Conservation (phyloP, 1,140 invertebrate species). For the Brevipalpus yothersi region DNA sequence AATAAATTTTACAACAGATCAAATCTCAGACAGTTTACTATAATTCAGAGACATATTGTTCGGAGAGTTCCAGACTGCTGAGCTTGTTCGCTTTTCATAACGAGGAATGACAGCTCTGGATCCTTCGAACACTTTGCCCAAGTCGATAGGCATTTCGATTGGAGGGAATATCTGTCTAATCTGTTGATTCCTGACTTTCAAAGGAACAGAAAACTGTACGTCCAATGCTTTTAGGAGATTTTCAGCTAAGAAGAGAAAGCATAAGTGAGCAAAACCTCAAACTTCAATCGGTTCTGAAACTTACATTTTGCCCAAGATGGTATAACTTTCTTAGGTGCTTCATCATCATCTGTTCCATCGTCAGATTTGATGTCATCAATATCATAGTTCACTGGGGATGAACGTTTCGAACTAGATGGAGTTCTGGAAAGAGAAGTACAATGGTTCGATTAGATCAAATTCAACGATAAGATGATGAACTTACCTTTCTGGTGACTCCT, state of each 20-base stretch:
- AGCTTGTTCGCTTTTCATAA: background rate
- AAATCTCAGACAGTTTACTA: background rate
- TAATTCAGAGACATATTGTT: background rate
- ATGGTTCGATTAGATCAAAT: background rate
- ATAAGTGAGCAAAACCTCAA: too few relatives aligned
- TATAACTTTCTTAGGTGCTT: background rate
- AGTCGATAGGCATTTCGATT: background rate
- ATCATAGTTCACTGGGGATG: background rate
- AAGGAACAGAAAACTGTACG: background rate
- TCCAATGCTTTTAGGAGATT: background rate
- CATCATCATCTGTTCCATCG: background rate
- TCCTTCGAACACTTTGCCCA: background rate
- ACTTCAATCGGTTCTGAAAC: background rate
- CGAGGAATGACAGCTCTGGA: background rate
- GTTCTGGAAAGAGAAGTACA: background rate
- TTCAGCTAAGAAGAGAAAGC: background rate
- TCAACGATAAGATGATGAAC: background rate
- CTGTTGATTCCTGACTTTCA: background rate
- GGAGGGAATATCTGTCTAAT: background rate
- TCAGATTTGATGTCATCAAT: background rate
- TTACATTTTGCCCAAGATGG: constrained; percentile 1
- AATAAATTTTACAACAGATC: background rate
- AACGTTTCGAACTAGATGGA: background rate
- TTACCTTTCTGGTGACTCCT: background rate
- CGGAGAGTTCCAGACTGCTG: background rate